Conservation (phyloP, 1,140 invertebrate genomes). For the Dinoponera quadriceps region DNA sequence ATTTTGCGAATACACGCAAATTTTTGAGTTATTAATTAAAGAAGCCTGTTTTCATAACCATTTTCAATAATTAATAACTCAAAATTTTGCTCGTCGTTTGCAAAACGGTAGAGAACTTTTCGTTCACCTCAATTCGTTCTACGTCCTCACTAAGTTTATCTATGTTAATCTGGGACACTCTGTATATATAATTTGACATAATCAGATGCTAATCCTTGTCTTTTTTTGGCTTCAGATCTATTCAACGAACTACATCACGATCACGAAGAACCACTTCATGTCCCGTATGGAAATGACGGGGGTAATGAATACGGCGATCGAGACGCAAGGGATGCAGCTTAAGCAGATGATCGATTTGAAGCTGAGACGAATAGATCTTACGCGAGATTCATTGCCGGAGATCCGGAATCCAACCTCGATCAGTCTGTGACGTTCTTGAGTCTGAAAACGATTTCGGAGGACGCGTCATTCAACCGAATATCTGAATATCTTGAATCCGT, state of each 20-base stretch:
- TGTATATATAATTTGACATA: too few relatives aligned
- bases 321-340: constrained; percentile 38
- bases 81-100: too few relatives aligned
- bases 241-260: constrained; percentile 33
- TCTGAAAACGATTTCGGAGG: not conserved
- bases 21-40: too few relatives aligned
- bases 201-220: not conserved
- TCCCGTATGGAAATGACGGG: constrained; percentile 52
- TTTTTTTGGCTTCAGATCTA: constrained; percentile 28
- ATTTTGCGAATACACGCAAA: too few relatives aligned
- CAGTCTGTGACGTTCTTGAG: constrained; percentile 30
- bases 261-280: constrained; percentile 14
- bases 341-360: constrained; percentile 53
- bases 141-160: too few relatives aligned
- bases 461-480: not conserved
- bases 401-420: constrained; percentile 57
- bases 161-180: too few relatives aligned
- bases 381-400: not conserved
- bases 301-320: constrained; percentile 44
- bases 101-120: too few relatives aligned
- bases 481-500: too few relatives aligned
- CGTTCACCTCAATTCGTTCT: too few relatives aligned
- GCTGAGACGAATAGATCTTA: constrained; percentile 39
- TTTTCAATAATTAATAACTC: too few relatives aligned
- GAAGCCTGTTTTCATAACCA: too few relatives aligned